Evolutionary conservation across 2,888 invertebrate genomes (phyloP).

Genomic region (Andrena hattorfiana): DNA sequence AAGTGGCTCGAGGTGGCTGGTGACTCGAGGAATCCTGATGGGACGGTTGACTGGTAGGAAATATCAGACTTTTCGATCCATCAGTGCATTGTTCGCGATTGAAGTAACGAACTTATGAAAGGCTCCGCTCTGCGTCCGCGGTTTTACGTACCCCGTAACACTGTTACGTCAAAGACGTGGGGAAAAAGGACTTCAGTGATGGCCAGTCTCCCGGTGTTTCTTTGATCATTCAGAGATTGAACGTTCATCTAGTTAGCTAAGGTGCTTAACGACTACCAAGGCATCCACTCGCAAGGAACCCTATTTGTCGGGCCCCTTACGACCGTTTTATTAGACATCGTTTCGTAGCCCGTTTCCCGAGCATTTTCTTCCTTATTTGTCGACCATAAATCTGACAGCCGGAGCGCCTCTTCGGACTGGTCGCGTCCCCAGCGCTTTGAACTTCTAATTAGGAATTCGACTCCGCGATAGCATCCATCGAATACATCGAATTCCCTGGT

Average conservation of each 20-base stretch:
- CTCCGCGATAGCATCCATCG: conserved; percentile 7
- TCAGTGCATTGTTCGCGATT: neutral
- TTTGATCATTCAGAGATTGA: conserved; percentile 52
- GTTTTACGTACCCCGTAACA: neutral
- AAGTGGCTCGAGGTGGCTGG: too few species aligned
- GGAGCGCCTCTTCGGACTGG: neutral
- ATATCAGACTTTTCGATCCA: too few species aligned
- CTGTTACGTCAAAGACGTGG: conserved; percentile 30
- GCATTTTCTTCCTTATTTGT: conserved; percentile 39
- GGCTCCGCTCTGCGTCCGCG: neutral
- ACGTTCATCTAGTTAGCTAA: conserved; percentile 59
- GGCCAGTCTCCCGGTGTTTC: conserved; percentile 12
- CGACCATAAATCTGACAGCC: conserved; percentile 21
- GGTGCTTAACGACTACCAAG: conserved; percentile 38
- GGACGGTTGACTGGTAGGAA: too few species aligned
- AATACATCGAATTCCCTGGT: too few species aligned
- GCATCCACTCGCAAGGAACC: conserved; percentile 44
- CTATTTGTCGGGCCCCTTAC: conserved; percentile 58
- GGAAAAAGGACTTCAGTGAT: conserved; percentile 29
- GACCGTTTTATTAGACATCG: conserved; percentile 50
- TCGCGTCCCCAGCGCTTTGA: conserved; percentile 26
- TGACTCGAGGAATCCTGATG: too few species aligned
- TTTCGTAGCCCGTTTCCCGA: conserved; percentile 22
- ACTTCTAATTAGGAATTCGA: conserved; percentile 62
- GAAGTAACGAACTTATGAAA: neutral